A percentile compares a stretch with the other conserved stretches of the same genome.
Evolutionary conservation across 2,113 vertebrate genomes (phyloP).

Genomic region (Corythornis cristatus): DNA sequence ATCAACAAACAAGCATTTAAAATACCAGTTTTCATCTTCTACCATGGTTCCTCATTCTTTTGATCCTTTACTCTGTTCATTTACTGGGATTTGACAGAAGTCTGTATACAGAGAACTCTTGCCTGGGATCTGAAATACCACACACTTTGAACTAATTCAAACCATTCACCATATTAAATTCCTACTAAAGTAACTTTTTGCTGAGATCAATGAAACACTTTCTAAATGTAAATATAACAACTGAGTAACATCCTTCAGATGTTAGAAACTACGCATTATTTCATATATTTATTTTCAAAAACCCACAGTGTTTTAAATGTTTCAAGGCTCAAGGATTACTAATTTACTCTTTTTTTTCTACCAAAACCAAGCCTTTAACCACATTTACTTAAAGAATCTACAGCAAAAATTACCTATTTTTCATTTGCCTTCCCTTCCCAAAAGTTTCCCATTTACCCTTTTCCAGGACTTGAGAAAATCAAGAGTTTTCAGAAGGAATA

Average conservation of each 20-base stretch:
- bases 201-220: neutral
- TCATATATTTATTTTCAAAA: neutral
- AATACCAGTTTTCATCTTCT: neutral
- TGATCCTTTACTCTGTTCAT: neutral
- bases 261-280: neutral
- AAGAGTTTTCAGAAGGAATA: neutral
- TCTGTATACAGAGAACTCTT: neutral
- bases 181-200: neutral
- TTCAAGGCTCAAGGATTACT: neutral
- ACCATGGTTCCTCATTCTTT: neutral
- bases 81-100: neutral
- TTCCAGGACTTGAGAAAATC: neutral
- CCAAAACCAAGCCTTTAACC: neutral
- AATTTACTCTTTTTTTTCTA: neutral
- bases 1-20: neutral
- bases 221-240: neutral
- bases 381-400: neutral
- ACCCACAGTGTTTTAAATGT: neutral
- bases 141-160: neutral
- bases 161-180: neutral
- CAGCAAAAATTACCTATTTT: neutral
- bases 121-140: neutral
- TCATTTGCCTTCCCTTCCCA: neutral
- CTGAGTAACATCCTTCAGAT: neutral
- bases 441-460: neutral